These are phyloP conservation scores for Calyptomena viridis DNA, from an alignment of 2,113 vertebrate species.

Conservation along the genomic window DNA sequence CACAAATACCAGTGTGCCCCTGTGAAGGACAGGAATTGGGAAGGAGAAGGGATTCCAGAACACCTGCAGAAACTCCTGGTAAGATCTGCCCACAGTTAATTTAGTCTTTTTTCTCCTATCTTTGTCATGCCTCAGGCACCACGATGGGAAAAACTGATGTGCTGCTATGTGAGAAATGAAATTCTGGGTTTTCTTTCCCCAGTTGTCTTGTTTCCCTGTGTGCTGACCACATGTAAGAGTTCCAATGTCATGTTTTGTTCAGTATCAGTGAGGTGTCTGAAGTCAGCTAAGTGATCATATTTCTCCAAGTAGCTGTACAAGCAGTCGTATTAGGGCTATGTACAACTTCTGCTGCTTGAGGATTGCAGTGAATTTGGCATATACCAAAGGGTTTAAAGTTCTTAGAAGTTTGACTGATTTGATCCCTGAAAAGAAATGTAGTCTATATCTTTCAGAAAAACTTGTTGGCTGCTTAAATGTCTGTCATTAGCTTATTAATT, in stretches of 20 bases:
- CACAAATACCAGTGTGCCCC: background rate
- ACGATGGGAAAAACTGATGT: background rate
- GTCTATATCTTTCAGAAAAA: background rate
- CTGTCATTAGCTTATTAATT: slow-evolving; percentile 17
- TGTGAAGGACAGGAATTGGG: background rate
- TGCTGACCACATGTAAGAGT: background rate
- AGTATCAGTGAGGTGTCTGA: background rate
- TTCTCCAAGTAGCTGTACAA: background rate
- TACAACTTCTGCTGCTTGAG: background rate
- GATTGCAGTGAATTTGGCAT: background rate
- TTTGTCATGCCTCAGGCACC: background rate
- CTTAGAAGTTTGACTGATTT: background rate
- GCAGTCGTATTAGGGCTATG: background rate
- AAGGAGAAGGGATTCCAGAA: background rate
- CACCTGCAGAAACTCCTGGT: background rate
- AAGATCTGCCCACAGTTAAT: background rate
- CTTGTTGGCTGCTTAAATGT: background rate
- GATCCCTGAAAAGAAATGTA: background rate
- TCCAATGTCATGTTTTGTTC: background rate
- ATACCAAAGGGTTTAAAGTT: background rate
- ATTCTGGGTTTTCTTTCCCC: background rate
- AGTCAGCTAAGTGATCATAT: background rate
- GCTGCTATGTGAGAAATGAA: background rate
- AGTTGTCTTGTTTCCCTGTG: background rate
- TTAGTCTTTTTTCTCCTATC: background rate